Base-by-base conservation (phyloP, 1,140 invertebrate species). In the Chionoecetes opilio region DNA sequence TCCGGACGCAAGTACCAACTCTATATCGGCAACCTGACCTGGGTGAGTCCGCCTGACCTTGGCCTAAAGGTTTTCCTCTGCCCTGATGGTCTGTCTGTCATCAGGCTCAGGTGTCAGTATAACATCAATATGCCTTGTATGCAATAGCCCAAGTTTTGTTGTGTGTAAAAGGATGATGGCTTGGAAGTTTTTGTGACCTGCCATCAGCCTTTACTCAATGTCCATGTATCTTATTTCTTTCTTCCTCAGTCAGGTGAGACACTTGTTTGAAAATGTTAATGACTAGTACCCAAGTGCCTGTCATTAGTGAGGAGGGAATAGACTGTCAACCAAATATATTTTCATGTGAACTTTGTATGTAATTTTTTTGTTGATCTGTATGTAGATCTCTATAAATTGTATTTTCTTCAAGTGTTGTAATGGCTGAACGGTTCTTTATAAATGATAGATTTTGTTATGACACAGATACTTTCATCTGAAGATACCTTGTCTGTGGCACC, bases 21-120 rank as follows among this genome's bases (percentile, higher is more conserved):
- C 21, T 99, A 99, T 97, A 98, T 99, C 96, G 99, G 99, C 96
- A 99, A 99, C 97, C 97, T 99, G 87, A 99, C 98, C 46, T 98
- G 98, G 98, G 97, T 98, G 97, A 97, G 97, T 96, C 63, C 0
- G 8, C 63, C 63, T 53, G 46, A 53, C 46, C 2, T 53, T 14
- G 46, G 21, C 21, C 46, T n/a, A 26, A 26, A n/a, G 63, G 21
- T n/a, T n/a, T 75, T 75, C 6, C 63, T 75, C 53, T n/a, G 8
- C 63, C 26, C 11, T n/a, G 63, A 75, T 75, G 63, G 21, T n/a
- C 63, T 75, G 63, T 75, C 21, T 63, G 17, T 21, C 53, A 3
- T 21, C 53, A 26, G 53, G 8, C 17, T 63, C 53, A 26, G 53
- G 53, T 63, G 5, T 75, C 21, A 75, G 63, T 3, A 75, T 75